Evolutionary conservation across 23 tunicate species (phyloP).

Genomic region (Phallusia fumigata): DNA sequence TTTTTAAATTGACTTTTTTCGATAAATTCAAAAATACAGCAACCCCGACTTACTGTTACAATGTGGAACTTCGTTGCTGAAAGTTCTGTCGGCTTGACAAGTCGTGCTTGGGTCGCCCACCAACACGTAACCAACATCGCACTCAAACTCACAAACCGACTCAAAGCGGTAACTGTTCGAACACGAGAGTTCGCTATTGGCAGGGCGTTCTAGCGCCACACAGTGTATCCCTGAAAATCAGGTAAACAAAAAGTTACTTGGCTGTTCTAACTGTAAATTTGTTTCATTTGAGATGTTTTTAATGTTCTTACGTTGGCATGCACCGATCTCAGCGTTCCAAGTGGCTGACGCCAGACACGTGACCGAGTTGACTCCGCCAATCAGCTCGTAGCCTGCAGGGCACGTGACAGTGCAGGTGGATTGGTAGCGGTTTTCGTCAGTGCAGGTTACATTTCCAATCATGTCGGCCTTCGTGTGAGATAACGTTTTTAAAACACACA

Average conservation of each 20-base stretch:
- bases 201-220: constrained; percentile 18
- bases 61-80: not conserved
- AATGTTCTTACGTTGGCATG: constrained; percentile 35
- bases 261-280: not conserved
- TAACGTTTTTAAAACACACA: no score
- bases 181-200: constrained; percentile 46
- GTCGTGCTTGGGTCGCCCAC: constrained; percentile 7
- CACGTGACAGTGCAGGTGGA: constrained; percentile 59
- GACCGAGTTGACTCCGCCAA: constrained; percentile 13
- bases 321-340: constrained; percentile 21
- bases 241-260: not conserved
- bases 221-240: constrained; percentile 36
- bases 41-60: constrained; percentile 47
- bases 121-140: constrained; percentile 46
- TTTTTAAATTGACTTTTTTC: no score
- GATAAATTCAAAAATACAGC: no score
- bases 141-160: constrained; percentile 50
- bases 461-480: not conserved
- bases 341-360: constrained; percentile 30
- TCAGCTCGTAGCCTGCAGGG: constrained; percentile 45
- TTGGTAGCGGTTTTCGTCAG: constrained; percentile 40
- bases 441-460: constrained; percentile 48
- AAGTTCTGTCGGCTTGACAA: constrained; percentile 30
- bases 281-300: not conserved
- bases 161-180: constrained; percentile 39